Percentiles rank a stretch among this genome's conserved stretches.
These are phyloP conservation scores for Lineus longissimus DNA, from an alignment of 1,140 invertebrate species.

Conservation along the genomic window DNA sequence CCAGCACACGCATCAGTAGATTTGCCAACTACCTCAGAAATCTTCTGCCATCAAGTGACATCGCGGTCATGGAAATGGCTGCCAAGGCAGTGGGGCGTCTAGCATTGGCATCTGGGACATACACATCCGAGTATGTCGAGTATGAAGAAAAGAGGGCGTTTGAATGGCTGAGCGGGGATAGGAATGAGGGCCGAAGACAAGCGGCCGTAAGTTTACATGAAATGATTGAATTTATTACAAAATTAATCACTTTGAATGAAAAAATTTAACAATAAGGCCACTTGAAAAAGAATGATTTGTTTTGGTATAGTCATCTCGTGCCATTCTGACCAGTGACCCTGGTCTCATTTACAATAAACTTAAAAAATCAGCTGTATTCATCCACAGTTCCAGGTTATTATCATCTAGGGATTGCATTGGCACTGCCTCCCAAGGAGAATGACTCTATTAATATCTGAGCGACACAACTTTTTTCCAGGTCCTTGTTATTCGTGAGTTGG, in stretches of 20 bases:
- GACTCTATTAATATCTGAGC: too few relatives aligned
- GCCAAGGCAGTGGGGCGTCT: slow-evolving; percentile 89
- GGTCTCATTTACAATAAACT: too few relatives aligned
- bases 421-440: too few relatives aligned
- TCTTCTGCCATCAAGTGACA: slow-evolving; percentile 82
- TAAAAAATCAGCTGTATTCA: too few relatives aligned
- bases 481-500: slow-evolving; percentile 86
- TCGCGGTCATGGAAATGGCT: slow-evolving; percentile 91
- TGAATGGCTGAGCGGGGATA: slow-evolving; percentile 82
- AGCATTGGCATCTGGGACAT: slow-evolving; percentile 85
- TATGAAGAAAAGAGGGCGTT: slow-evolving; percentile 93
- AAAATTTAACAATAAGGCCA: too few relatives aligned
- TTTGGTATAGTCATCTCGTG: slow-evolving; percentile 7
- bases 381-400: too few relatives aligned
- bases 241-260: too few relatives aligned
- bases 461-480: slow-evolving; percentile 64
- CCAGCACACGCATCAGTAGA: slow-evolving; percentile 80
- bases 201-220: slow-evolving; percentile 73
- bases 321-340: too few relatives aligned
- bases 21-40: slow-evolving; percentile 92
- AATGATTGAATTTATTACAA: not conserved
- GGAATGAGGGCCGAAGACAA: slow-evolving; percentile 83
- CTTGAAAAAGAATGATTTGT: not conserved
- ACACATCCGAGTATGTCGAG: slow-evolving; percentile 91
- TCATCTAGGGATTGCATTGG: too few relatives aligned